Conservation (phyloP, 2,797 vertebrate species). For the Scolopax bukidnonensis region DNA sequence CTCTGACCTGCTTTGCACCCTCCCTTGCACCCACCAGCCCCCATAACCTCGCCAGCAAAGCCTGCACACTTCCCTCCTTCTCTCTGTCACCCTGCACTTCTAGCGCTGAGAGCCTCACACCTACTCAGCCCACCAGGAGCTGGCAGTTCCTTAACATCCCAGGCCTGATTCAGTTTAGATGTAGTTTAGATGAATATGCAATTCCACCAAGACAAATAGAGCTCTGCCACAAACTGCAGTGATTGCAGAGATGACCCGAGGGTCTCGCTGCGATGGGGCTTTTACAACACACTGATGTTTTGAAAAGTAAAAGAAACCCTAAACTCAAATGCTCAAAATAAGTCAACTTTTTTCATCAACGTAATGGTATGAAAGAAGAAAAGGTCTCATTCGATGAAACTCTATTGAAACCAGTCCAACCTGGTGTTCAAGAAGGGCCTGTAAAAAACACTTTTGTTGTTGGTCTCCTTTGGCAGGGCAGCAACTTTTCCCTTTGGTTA, state of each 20-base stretch:
- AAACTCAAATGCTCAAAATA: neutral
- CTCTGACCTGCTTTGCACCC: neutral
- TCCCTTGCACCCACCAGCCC: neutral
- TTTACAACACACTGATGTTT: neutral
- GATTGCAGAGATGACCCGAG: neutral
- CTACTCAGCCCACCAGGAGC: neutral
- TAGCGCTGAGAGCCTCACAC: neutral
- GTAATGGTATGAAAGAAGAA: neutral
- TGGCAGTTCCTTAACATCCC: neutral
- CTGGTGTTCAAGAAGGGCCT: neutral
- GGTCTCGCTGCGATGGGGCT: neutral
- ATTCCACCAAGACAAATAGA: neutral
- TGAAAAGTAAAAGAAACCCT: neutral
- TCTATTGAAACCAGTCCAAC: constrained; percentile 29
- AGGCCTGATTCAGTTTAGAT: neutral
- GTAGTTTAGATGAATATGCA: neutral
- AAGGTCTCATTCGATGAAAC: neutral
- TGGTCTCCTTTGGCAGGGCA: neutral
- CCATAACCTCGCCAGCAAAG: neutral
- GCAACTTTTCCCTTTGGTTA: constrained; percentile 1
- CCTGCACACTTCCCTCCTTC: neutral
- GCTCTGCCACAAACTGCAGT: neutral
- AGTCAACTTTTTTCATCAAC: neutral
- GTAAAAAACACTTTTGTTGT: neutral
- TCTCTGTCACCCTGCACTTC: neutral